These are phyloP conservation scores for Dendrolimus pini DNA, from an alignment of 2,888 invertebrate species.

Conservation along the genomic window DNA sequence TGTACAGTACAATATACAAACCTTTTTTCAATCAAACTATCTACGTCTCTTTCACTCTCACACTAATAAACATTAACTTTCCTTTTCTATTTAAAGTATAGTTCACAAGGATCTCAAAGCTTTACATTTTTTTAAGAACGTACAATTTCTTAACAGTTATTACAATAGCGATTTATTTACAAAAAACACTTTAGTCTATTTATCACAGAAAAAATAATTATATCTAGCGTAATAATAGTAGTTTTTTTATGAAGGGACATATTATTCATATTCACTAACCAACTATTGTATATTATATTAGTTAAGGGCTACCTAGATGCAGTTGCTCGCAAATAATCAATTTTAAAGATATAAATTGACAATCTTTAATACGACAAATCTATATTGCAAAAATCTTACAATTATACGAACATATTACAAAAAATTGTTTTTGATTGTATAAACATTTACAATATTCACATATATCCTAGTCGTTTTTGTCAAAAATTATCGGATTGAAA, in stretches of 20 bases:
- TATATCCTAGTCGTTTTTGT: no score
- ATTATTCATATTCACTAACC: no score
- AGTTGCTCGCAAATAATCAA: no score
- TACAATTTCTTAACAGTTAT: constrained; percentile 32
- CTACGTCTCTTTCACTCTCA: constrained; percentile 12
- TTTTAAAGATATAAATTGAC: no score
- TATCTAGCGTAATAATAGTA: constrained; percentile 47
- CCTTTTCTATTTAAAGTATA: background rate
- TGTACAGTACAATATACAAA: constrained; percentile 66
- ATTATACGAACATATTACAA: no score
- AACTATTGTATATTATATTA: no score
- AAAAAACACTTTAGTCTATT: constrained; percentile 65
- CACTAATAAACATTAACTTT: constrained; percentile 3
- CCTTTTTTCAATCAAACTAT: constrained; percentile 16
- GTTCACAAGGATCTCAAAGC: constrained; percentile 30
- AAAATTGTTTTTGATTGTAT: no score
- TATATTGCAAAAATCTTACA: no score
- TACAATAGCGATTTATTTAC: constrained; percentile 54
- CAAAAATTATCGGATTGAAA: no score
- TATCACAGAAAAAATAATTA: constrained; percentile 76
- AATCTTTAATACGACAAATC: no score
- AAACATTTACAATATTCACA: no score
- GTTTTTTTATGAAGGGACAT: constrained; percentile 7
- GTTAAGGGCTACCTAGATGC: no score
- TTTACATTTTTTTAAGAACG: constrained; percentile 13